Evolutionary conservation across 2,888 invertebrate genomes (phyloP), one percentile per base, ranked within the genome.

Genomic region (Dasysyrphus albostriatus): DNA sequence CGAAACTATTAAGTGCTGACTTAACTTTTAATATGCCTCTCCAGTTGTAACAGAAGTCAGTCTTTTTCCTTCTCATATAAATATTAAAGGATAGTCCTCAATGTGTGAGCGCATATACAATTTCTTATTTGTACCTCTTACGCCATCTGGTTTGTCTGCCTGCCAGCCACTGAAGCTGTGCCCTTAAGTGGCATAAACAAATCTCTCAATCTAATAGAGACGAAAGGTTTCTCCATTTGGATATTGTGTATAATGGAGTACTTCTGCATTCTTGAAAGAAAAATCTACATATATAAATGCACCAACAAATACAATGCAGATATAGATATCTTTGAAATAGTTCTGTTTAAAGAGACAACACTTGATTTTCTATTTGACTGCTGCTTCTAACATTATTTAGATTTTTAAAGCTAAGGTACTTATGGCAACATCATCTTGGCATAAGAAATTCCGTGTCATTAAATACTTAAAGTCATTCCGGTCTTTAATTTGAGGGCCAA

Each of bases 21-120:
- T 72, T 72, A 32, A 72, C 72, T 72, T 56, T 72, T 72, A 56
- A 24, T 72, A n/a, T 44, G 56, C 32, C 29, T 54, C 37, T 70
- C 12, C 63, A 42, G 29, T 61, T 63, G 44, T 42, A 44, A 44
- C 42, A 47, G 34, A 32, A 65, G 32, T 65, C 63, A 32, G 29
- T n/a, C 14, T 24, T n/a, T 16, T 44, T 63, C 32, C 29, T 9
- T 44, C 24, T 29, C 14, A 54, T 14, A 7, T 54, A 12, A 5
- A 39, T 63, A n/a, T 63, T 29, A 14, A 44, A 44, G 14, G 29
- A 29, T 7, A 16, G 29, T 42, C 19, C 42, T 42, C 29, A 3
- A 29, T 19, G n/a, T 42, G 14, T n/a, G 3, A 6, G 58, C 19
- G 24, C 19, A 44, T 14, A 29, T 63, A 49, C 10, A 34, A 49